Evolutionary conservation across 2,113 vertebrate species (phyloP).

Genomic region (Gasterosteus aculeatus): DNA sequence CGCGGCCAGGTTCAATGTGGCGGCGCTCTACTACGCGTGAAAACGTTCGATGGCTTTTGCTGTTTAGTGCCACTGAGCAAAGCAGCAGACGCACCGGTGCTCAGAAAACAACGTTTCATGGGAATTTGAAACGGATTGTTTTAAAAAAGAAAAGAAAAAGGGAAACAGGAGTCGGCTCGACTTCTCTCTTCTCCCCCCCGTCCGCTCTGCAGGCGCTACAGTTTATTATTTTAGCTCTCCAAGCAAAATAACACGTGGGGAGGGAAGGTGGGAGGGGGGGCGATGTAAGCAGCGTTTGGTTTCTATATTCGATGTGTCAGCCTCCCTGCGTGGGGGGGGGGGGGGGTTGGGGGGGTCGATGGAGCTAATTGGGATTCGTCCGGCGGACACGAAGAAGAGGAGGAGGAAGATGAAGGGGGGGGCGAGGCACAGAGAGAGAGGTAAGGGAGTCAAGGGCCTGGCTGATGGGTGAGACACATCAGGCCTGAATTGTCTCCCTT

Average conservation of each 20-base stretch:
- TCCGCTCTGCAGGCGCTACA: conserved; percentile 52
- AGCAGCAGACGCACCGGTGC: conserved; percentile 30
- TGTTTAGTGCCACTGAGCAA: conserved; percentile 34
- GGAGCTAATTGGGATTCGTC: conserved; percentile 12
- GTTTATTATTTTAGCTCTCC: conserved; percentile 72
- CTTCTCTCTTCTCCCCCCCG: too few species aligned
- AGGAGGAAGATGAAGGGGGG: neutral
- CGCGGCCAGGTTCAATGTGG: too few species aligned
- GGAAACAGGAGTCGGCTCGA: conserved; percentile 34
- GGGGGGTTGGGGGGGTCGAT: conserved; percentile 31
- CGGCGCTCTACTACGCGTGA: neutral
- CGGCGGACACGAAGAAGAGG: neutral
- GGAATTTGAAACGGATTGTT: conserved; percentile 27
- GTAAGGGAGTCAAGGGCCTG: conserved; percentile 38
- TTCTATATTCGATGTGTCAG: conserved; percentile 69
- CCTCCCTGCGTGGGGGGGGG: conserved; percentile 36
- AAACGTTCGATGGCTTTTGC: neutral
- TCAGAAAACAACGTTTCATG: conserved; percentile 45
- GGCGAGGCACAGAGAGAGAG: neutral
- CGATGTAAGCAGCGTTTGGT: conserved; percentile 46
- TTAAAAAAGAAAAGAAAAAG: conserved; percentile 4
- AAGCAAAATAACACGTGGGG: conserved; percentile 63
- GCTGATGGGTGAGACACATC: conserved; percentile 53
- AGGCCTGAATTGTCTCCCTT: conserved; percentile 24
- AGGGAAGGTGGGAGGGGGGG: conserved; percentile 17